Evolutionary conservation across 2,797 vertebrate species (phyloP).

Genomic region (Anguilla anguilla): DNA sequence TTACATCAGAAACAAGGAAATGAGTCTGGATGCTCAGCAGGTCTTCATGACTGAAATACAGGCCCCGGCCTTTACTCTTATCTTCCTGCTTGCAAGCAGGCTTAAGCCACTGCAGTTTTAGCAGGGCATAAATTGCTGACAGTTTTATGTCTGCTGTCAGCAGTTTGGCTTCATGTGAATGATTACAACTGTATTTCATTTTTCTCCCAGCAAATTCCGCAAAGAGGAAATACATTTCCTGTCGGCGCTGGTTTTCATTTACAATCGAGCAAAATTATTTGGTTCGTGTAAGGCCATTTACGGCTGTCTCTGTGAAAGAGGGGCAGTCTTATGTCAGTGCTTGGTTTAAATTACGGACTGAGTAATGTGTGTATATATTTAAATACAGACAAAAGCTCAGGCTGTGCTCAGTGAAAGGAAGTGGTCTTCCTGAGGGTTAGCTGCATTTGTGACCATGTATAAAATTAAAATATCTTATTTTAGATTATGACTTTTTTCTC

Average conservation of each 20-base stretch:
- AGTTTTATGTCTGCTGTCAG: constrained; percentile 66
- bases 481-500: neutral
- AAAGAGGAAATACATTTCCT: constrained; percentile 20
- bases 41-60: neutral
- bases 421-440: neutral
- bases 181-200: constrained; percentile 58
- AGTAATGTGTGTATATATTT: constrained; percentile 13
- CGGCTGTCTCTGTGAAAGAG: constrained; percentile 13
- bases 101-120: constrained; percentile 16
- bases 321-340: neutral
- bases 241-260: constrained; percentile 15
- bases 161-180: constrained; percentile 57
- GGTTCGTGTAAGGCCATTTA: constrained; percentile 13
- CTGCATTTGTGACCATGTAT: too few relatives aligned
- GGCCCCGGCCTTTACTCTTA: neutral
- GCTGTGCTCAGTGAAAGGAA: neutral
- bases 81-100: neutral
- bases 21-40: constrained; percentile 3
- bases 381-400: neutral
- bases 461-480: neutral
- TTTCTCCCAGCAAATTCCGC: constrained; percentile 28
- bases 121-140: constrained; percentile 52
- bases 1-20: neutral
- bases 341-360: neutral
- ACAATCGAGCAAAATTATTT: constrained; percentile 1